phyloP scores from a whole-genome alignment of 23 tunicate species.

The Corella eumyota region DNA sequence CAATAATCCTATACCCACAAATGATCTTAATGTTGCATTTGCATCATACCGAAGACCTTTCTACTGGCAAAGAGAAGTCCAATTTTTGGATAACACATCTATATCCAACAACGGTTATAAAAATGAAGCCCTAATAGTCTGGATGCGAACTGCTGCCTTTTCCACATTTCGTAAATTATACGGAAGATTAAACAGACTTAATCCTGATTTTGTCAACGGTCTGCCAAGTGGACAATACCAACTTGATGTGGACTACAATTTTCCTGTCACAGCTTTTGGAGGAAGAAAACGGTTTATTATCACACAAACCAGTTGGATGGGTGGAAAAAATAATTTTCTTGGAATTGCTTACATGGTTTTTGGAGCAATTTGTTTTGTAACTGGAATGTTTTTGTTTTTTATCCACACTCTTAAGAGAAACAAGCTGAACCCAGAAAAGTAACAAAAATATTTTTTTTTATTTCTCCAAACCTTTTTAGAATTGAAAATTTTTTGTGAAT shows the following conservation, averaged over 20 bases:
- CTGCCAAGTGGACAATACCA: conserved; percentile 40
- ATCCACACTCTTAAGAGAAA: conserved; percentile 25
- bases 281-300: conserved; percentile 83
- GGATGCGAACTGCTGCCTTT: conserved; percentile 99
- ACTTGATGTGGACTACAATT: conserved; percentile 50
- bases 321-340: conserved; percentile 87
- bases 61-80: conserved; percentile 62
- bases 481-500: no score
- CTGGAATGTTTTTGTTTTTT: conserved; percentile 25
- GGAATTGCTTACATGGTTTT: conserved; percentile 78
- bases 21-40: conserved; percentile 19
- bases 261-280: conserved; percentile 63
- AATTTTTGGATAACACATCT: conserved; percentile 23
- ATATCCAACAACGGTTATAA: conserved; percentile 66
- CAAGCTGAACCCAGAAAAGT: no score
- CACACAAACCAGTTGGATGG: conserved; percentile 85
- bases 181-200: conserved; percentile 28
- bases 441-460: no score
- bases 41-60: conserved; percentile 24
- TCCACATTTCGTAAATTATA: conserved; percentile 89
- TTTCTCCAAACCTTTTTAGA: no score
- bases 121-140: conserved; percentile 92
- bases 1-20: conserved; percentile 40
- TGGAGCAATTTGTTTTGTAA: conserved; percentile 57
- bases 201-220: conserved; percentile 1